phyloP scores from a whole-genome alignment of 2,797 vertebrate species.

The Cossypha heuglini region DNA sequence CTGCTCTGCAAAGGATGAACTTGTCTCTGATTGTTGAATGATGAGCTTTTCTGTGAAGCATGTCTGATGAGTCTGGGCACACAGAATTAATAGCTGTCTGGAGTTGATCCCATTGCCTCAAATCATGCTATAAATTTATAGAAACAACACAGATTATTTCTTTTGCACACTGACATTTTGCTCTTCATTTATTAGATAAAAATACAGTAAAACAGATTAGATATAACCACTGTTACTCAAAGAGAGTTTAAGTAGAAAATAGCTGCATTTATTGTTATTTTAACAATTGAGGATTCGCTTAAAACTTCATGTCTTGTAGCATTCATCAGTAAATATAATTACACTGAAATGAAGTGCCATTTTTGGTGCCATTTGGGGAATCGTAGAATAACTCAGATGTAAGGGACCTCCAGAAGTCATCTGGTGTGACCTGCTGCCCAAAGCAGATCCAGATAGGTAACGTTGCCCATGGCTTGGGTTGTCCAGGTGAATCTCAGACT shows the following conservation, averaged over 20 bases:
- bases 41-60: background rate
- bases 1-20: background rate
- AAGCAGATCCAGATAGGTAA: background rate
- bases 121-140: background rate
- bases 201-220: background rate
- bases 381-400: background rate
- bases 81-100: background rate
- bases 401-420: background rate
- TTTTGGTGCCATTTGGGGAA: fast-evolving
- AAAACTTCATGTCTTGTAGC: background rate
- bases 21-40: background rate
- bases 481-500: background rate
- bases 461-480: background rate
- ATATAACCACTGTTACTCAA: background rate
- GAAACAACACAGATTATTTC: background rate
- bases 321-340: background rate
- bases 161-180: background rate
- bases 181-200: background rate
- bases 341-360: background rate
- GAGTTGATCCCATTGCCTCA: background rate
- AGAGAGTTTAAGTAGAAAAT: background rate
- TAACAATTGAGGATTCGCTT: background rate
- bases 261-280: background rate
- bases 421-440: background rate
- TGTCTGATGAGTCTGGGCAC: background rate